Base-by-base conservation (phyloP, 2,113 vertebrate genomes). In the Cavia aperea region DNA sequence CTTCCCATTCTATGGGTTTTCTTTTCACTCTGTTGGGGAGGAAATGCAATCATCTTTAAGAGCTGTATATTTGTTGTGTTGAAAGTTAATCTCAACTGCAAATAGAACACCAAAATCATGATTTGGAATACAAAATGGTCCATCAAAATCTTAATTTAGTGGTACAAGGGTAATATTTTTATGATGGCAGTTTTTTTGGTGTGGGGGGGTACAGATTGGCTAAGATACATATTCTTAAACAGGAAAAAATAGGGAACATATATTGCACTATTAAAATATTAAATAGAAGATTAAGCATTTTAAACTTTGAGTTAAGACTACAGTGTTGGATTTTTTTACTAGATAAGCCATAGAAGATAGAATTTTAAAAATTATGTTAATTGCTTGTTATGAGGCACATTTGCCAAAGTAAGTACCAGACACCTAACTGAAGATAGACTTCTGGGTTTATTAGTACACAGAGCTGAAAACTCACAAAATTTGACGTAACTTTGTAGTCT, bases 371-470 rank as follows among this genome's bases (percentile, higher is more conserved):
- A 58, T 9, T 70, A 56, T 66, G 33, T 66, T 92, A 88, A 88
- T 94, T 86, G 4, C 43, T 36, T 94, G 19, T 31, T 75, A 29
- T 79, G 43, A 83, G 54, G 26, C 82, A 90, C 54, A 49, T 93
- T 62, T 60, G 21, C 31, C 39, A 24, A 86, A 79, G 72, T 60
- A 84, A 84, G 12, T 89, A 68, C 43, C 86, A 49, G n/a, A 68
- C 56, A 89, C 26, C 36, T 84, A 90, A 51, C 70, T 94, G 31
- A 58, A 94, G 46, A 70, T 90, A 36, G 31, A 60, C 62, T 62
- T 96, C 65, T 81, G 11, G 46, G 73, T 89, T 89, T 54, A 72
- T 95, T 81, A 94, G 70, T 49, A 91, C 68, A 31, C 6, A 88
- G 43, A 92, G 19, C 5, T 72, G 73, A 88, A 56, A 95, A 43